Evolutionary conservation across 2,113 vertebrate genomes (phyloP).

Genomic region (Pelusios castaneus): DNA sequence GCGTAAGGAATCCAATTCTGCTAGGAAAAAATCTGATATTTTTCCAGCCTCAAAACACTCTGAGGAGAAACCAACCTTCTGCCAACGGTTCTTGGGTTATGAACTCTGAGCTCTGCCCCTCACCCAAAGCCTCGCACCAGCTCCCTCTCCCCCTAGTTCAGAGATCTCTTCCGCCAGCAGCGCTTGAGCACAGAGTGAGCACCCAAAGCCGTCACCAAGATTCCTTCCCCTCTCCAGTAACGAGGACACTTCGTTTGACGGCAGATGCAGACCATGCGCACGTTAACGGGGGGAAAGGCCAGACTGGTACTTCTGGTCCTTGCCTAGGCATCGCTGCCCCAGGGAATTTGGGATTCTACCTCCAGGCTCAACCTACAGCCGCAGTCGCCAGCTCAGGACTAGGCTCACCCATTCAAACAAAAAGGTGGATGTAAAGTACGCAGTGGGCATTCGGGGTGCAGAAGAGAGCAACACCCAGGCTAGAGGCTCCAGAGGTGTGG

Average conservation of each 20-base stretch:
- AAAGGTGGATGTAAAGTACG: background rate
- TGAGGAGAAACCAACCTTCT: background rate
- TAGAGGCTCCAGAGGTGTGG: background rate
- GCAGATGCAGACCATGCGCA: background rate
- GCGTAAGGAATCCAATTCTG: background rate
- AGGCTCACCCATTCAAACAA: background rate
- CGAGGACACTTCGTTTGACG: background rate
- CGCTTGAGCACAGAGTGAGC: background rate
- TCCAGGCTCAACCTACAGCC: background rate
- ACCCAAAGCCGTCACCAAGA: background rate
- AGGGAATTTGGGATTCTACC: background rate
- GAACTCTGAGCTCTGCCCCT: background rate
- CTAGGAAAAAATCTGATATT: background rate
- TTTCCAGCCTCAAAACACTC: fast-evolving
- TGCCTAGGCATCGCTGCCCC: background rate
- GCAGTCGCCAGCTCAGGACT: background rate
- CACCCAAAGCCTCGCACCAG: background rate
- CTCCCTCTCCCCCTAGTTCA: background rate
- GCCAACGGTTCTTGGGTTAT: background rate
- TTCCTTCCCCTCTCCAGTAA: background rate
- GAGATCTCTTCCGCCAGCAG: background rate
- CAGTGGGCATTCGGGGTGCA: background rate
- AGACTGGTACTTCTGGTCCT: background rate
- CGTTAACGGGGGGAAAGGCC: background rate
- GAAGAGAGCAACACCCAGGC: background rate